Conservation (phyloP, 2,113 vertebrate genomes). For the Esox niger region DNA sequence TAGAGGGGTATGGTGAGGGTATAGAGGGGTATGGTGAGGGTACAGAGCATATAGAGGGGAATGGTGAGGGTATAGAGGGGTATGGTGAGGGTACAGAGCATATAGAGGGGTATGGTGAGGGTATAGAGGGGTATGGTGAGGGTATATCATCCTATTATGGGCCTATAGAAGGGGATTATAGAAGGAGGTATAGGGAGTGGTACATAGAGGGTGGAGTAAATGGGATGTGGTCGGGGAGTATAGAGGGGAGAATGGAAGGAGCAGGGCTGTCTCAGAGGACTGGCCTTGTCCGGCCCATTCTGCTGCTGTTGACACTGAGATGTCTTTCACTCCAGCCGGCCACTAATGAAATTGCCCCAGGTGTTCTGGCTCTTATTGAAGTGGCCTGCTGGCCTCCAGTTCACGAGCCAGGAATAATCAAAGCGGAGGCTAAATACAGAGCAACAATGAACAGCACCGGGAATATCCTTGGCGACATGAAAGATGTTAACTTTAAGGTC, state of each 20-base stretch:
- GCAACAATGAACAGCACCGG: constrained; percentile 21
- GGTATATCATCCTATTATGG: too few relatives aligned
- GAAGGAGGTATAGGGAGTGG: too few relatives aligned
- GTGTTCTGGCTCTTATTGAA: constrained; percentile 80
- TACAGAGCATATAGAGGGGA: not conserved
- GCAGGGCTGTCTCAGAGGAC: constrained; percentile 64
- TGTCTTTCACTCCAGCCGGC: constrained; percentile 74
- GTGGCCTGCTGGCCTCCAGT: constrained; percentile 60
- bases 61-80: too few relatives aligned
- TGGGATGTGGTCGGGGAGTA: too few relatives aligned
- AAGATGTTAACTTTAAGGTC: constrained; percentile 18
- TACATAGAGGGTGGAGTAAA: too few relatives aligned
- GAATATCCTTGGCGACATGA: constrained; percentile 30
- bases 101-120: too few relatives aligned
- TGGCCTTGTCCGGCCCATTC: constrained; percentile 30
- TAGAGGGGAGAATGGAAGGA: too few relatives aligned
- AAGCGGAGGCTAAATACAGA: constrained; percentile 42
- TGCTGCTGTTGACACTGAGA: constrained; percentile 73
- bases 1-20: too few relatives aligned
- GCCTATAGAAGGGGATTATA: too few relatives aligned
- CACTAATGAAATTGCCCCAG: constrained; percentile 91
- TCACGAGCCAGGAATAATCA: constrained; percentile 29
- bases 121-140: too few relatives aligned
- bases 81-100: too few relatives aligned
- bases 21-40: too few relatives aligned